These are phyloP conservation scores for Cynocephalus volans DNA, from an alignment of 2,113 vertebrate species.

Conservation along the genomic window DNA sequence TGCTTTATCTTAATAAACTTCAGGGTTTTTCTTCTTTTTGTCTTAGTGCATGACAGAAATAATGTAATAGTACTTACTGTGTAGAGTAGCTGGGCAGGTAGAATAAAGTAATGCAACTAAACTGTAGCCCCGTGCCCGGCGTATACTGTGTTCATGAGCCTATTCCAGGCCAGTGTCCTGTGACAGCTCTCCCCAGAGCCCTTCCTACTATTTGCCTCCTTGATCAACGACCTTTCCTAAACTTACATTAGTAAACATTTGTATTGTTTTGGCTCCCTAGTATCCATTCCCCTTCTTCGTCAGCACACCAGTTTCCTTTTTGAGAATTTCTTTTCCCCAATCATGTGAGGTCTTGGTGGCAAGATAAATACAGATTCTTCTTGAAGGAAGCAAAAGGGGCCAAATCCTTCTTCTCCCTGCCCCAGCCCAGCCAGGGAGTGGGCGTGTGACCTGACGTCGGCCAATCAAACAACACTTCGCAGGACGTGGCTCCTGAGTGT, in stretches of 20 bases:
- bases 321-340: neutral
- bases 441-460: neutral
- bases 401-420: neutral
- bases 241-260: neutral
- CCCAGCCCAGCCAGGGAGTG: neutral
- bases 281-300: neutral
- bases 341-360: neutral
- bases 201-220: neutral
- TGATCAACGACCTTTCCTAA: neutral
- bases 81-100: neutral
- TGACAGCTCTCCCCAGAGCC: neutral
- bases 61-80: neutral
- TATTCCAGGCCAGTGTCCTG: neutral
- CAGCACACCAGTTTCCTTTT: neutral
- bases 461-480: neutral
- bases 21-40: neutral
- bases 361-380: neutral
- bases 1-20: slow-evolving; percentile 23
- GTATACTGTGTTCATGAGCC: neutral
- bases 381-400: neutral
- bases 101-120: neutral
- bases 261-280: neutral
- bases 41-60: slow-evolving; percentile 51
- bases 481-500: neutral
- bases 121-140: neutral